Percentiles rank a stretch among this genome's conserved stretches.
These are phyloP conservation scores for Empidonax traillii DNA, from an alignment of 2,113 vertebrate genomes.

Conservation along the genomic window DNA sequence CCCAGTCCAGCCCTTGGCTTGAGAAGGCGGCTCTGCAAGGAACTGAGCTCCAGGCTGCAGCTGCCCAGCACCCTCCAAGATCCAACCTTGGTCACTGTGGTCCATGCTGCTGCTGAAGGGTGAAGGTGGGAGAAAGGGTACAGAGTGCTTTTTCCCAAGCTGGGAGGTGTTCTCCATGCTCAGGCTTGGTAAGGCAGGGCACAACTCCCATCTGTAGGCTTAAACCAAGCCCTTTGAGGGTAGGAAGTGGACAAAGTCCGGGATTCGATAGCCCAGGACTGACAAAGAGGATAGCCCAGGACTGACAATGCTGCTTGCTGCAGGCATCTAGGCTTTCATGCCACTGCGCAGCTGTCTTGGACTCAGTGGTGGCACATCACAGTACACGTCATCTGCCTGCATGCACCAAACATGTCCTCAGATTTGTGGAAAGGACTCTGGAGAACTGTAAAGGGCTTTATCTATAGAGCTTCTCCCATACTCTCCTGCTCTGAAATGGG, in stretches of 20 bases:
- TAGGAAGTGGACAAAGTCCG: neutral
- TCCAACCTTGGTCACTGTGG: fast-evolving
- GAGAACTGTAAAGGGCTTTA: neutral
- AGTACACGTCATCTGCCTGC: neutral
- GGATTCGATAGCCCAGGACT: neutral
- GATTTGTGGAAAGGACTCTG: neutral
- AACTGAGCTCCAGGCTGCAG: neutral
- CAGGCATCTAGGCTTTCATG: neutral
- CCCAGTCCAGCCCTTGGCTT: neutral
- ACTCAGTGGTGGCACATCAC: neutral
- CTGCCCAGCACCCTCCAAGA: neutral
- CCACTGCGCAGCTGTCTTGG: neutral
- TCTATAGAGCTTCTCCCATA: neutral
- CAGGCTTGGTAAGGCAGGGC: neutral
- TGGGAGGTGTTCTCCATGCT: neutral
- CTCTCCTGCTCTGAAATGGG: neutral
- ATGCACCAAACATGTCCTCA: neutral
- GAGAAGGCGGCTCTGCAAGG: neutral
- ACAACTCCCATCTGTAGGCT: neutral
- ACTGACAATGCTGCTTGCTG: neutral
- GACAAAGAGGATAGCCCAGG: neutral
- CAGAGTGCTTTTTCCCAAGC: neutral
- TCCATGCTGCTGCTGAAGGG: neutral
- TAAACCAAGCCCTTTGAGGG: neutral
- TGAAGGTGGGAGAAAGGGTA: neutral